Base-by-base conservation (phyloP, 2,113 vertebrate species). In the Melanotaenia duboulayi region DNA sequence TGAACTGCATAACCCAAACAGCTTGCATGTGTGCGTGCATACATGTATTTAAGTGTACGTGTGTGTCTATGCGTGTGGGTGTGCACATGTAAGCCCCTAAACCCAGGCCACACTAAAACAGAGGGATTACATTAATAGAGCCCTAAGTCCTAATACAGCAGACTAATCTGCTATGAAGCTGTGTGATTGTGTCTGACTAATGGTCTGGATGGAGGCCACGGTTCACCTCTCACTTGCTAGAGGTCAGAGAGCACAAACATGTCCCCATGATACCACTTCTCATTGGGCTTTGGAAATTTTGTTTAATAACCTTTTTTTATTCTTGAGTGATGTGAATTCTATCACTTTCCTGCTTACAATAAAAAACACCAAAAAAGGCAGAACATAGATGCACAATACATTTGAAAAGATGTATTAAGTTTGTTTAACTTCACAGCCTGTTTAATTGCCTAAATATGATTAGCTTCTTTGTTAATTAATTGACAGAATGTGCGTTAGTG, bases 111-210 rank as follows among this genome's bases (percentile, higher is more conserved):
- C 82, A 84, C 90, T 91, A 90, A 92, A 93, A 92, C 92, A 94
- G 88, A 91, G 89, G 92, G 92, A 94, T 94, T 93, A 94, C 91
- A 92, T 88, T 92, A 92, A 92, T 92, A 92, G 90, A 92, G 85
- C 90, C 91, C 84, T 91, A 89, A 92, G 61, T 92, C 87, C 88
- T 92, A 89, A 92, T 91, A 92, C 92, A 91, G 88, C 87, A 83
- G 81, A 88, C 89, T 92, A 92, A 94, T 91, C 92, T 92, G 92
- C 88, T 90, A 92, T 90, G 87, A 91, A 91, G 91, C 90, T 89
- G 79, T 87, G 85, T 84, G 89, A 92, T 91, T 91, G 90, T 92
- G 89, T 91, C 90, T 88, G 85, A 86, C 88, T 91, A 92, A 93
- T 89, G 88, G 89, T 87, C 87, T 90, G 84, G 82, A 90, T 90